Evolutionary conservation across 1,140 invertebrate genomes (phyloP), one percentile per base, ranked within the genome.

Genomic region (Drosophila ambigua): DNA sequence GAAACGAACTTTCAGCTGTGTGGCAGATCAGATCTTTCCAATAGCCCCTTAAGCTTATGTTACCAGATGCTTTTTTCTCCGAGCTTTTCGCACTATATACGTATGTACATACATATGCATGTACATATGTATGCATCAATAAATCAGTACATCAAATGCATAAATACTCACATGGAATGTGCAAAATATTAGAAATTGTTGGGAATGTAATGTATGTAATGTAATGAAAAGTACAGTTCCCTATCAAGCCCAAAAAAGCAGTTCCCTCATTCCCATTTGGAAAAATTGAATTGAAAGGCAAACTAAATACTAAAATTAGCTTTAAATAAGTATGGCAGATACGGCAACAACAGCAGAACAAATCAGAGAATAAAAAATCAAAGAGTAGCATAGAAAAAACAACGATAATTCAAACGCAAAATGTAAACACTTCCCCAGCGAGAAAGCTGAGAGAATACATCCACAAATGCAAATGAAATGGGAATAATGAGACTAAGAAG

Each of bases 261-360:
- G 62, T 69, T 52, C 45, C 43, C 39, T 52, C 48, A 52, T 13
- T 39, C 11, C 8, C 48, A 48, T 67, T 71, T 85, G 87, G 59
- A 67, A 88, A 88, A 69, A 69, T 69, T 69, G 64, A 69, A 87
- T 87, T 88, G 71, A 82, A 82, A 87, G 82, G 79, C 78, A 88
- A 85, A 85, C 77, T 72, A 84, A 76, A 84, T 80, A 76, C 83
- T 87, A 87, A 88, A 87, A 88, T 88, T 87, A 87, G 82, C 83
- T 88, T 88, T 65, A 75, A 81, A 82, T 83, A 82, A 81, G 66
- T 81, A 69, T 77, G 58, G 64, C 66, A 76, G 49, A 64, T 11
- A 35, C 62, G 65, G 64, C 41, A 64, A 41, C 51, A 68, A 62
- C 59, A 79, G 39, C 55, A 66, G 63, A 62, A 77, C 11, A 4